phyloP scores from a whole-genome alignment of 2,113 vertebrate genomes.

The Calidris pugnax region DNA sequence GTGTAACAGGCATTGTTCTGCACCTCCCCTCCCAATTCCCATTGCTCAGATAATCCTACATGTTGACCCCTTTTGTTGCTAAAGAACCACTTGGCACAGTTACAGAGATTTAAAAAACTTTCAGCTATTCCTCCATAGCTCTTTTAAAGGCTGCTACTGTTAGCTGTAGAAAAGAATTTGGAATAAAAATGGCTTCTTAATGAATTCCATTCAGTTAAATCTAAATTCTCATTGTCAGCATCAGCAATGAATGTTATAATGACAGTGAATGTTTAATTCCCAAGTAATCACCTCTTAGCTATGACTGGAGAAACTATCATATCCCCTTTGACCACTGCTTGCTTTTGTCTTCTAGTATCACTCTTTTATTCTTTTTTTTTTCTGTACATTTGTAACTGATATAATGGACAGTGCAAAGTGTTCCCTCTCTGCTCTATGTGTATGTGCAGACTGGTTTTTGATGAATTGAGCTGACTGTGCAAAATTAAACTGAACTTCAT shows the following conservation, averaged over 20 bases:
- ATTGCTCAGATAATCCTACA: not conserved
- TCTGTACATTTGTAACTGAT: not conserved
- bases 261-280: not conserved
- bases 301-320: not conserved
- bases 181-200: not conserved
- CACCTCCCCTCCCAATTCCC: rapidly evolving
- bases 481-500: not conserved
- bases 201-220: not conserved
- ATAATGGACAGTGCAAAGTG: not conserved
- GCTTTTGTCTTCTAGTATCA: not conserved
- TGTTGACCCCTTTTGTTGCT: rapidly evolving
- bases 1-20: not conserved
- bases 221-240: not conserved
- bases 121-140: not conserved
- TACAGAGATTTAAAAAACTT: not conserved
- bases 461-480: not conserved
- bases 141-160: not conserved
- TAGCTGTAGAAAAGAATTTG: not conserved
- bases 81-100: not conserved
- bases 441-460: not conserved
- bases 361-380: not conserved
- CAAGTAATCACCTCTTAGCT: not conserved
- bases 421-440: not conserved
- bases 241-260: not conserved
- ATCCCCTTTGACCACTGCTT: not conserved